Percentiles rank a stretch among this genome's conserved stretches.
phyloP scores from a whole-genome alignment of 2,113 vertebrate species.

The Carassius gibelio region DNA sequence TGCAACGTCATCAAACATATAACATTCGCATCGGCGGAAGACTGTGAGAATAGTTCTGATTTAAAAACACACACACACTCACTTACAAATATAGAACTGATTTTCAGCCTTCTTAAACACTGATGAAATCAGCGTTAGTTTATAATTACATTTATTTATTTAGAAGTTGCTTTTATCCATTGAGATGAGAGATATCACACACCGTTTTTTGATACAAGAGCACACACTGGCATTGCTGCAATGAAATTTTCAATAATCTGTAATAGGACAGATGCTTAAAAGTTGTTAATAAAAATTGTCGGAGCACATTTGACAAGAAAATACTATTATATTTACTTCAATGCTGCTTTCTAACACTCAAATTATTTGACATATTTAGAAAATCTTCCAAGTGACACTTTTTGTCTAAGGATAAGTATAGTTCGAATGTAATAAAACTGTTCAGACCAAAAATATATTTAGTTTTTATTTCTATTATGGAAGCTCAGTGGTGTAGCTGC shows the following conservation, averaged over 20 bases:
- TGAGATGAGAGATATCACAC: neutral
- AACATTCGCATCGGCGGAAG: neutral
- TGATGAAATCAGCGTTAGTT: neutral
- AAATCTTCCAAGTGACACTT: neutral
- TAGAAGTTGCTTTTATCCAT: neutral
- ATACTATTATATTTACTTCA: neutral
- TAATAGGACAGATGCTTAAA: neutral
- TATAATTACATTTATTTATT: neutral
- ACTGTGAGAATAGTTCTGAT: neutral
- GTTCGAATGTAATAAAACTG: neutral
- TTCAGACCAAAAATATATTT: neutral
- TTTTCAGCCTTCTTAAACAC: neutral
- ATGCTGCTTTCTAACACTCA: neutral
- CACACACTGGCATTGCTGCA: neutral
- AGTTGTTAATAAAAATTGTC: too few relatives aligned
- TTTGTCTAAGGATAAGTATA: neutral
- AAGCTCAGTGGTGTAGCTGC: constrained; percentile 22
- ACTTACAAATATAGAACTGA: neutral
- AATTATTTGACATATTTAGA: neutral
- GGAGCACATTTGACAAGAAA: neutral
- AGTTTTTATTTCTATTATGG: neutral
- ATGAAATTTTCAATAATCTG: neutral
- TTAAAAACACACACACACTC: neutral
- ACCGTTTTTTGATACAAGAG: neutral
- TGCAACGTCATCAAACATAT: neutral